Conservation (phyloP, 2,888 invertebrate species). For the Unio pictorum region DNA sequence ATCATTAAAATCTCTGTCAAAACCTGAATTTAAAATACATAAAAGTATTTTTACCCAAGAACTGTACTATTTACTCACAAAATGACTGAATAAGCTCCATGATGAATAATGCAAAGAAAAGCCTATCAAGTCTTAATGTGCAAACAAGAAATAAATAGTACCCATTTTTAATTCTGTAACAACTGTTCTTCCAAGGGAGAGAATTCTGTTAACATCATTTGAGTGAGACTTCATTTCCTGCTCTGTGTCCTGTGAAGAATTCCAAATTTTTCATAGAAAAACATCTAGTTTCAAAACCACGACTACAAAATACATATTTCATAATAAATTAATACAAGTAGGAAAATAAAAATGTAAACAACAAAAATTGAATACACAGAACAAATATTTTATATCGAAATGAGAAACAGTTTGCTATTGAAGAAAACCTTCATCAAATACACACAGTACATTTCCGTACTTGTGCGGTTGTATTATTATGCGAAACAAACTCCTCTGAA, state of each 20-base stretch:
- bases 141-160: conserved; percentile 21
- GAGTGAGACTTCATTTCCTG: conserved; percentile 73
- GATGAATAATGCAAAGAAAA: neutral
- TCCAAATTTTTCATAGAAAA: neutral
- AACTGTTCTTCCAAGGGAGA: conserved; percentile 77
- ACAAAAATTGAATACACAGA: too few relatives aligned
- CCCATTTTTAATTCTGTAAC: conserved; percentile 73
- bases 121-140: neutral
- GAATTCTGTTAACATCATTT: conserved; percentile 76
- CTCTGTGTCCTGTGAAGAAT: conserved; percentile 71
- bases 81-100: neutral
- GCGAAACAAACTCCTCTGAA: too few relatives aligned
- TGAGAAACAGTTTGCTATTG: too few relatives aligned
- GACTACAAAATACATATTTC: too few relatives aligned
- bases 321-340: too few relatives aligned
- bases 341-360: too few relatives aligned
- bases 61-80: neutral
- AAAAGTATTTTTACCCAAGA: neutral
- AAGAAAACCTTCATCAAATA: too few relatives aligned
- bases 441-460: too few relatives aligned
- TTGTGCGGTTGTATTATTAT: too few relatives aligned
- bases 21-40: too few relatives aligned
- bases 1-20: too few relatives aligned
- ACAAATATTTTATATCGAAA: too few relatives aligned
- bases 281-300: neutral